Evolutionary conservation across 2,797 vertebrate species (phyloP).

Genomic region (Synaphobranchus kaupii): DNA sequence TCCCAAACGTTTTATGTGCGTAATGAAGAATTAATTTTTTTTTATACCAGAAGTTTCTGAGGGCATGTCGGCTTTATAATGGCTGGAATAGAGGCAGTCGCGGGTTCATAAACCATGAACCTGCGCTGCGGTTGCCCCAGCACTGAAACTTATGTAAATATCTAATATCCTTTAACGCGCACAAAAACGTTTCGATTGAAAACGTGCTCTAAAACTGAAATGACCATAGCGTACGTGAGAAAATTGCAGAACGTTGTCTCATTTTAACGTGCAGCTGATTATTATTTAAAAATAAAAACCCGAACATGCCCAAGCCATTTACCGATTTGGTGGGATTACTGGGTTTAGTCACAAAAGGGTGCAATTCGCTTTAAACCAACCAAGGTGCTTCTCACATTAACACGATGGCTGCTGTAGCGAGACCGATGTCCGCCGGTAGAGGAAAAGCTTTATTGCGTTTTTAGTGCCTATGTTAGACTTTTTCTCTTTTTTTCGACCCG

Average conservation of each 20-base stretch:
- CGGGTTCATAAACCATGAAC: neutral
- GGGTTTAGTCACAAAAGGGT: slow-evolving; percentile 26
- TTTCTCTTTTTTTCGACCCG: slow-evolving; percentile 33
- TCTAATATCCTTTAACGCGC: neutral
- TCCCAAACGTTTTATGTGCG: too few species aligned
- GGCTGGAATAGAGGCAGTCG: neutral
- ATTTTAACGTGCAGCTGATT: neutral
- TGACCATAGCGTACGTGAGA: too few species aligned
- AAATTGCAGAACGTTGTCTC: too few species aligned
- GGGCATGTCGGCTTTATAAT: neutral
- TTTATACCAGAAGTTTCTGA: neutral
- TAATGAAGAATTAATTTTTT: too few species aligned
- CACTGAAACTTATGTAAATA: neutral
- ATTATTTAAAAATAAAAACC: neutral
- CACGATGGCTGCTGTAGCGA: slow-evolving; percentile 17
- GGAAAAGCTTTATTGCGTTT: slow-evolving; percentile 35
- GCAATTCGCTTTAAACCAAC: neutral
- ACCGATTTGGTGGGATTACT: neutral
- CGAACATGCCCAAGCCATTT: neutral
- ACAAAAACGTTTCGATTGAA: neutral
- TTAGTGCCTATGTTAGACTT: slow-evolving; percentile 40
- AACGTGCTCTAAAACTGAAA: neutral
- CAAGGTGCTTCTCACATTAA: slow-evolving; percentile 24
- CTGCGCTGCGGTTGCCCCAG: too few species aligned
- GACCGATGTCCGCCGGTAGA: slow-evolving; percentile 17